Base-by-base conservation (phyloP, 1,140 invertebrate species). In the Calliopsis andreniformis region DNA sequence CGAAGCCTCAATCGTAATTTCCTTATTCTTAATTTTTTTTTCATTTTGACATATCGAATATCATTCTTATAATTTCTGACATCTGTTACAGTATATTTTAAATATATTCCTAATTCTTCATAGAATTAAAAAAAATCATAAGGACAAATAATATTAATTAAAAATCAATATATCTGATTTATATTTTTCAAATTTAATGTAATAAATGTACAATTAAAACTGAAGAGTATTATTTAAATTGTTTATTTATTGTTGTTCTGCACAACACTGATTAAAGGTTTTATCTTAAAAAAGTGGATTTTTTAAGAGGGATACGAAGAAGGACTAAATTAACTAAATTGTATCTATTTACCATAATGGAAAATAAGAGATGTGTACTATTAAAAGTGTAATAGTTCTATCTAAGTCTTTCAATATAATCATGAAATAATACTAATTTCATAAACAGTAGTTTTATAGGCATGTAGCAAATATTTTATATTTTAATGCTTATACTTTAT, bases 261-360 rank as follows among this genome's bases (percentile, higher is more conserved):
- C 39, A 39, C 49, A 64, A 64, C 42, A 64, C 59, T 72, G 59
- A 78, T 78, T 72, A 55, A 53, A 42, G 39, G 7, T 3, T 51
- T 35, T 58, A 39, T 28, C n/a, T 72, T 64, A 12, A 6, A 20
- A 23, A 30, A 32, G 16, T 73, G 23, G 55, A 75, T 78, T 67
- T 78, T 28, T 66, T 66, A 45, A 73, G 42, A 78, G 42, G 70
- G 62, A 66, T 67, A 79, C 62, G 62, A 62, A 20, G 64, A 45
- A 51, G 10, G 61, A 69, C 14, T 49, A 35, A 39, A 28, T 47
- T 63, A 39, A 56, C 20, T 35, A 16, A 68, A 14, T 12, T 30
- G 20, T 23, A 63, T 73, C 14, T 64, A 30, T 71, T 61, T 42
- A 16, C 7, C 12, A 72, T 39, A 14, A 53, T 45, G 12, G 0